Evolutionary conservation across 2,113 vertebrate genomes (phyloP), one percentile per base, ranked within the genome.

Genomic region (Eurypyga helias): DNA sequence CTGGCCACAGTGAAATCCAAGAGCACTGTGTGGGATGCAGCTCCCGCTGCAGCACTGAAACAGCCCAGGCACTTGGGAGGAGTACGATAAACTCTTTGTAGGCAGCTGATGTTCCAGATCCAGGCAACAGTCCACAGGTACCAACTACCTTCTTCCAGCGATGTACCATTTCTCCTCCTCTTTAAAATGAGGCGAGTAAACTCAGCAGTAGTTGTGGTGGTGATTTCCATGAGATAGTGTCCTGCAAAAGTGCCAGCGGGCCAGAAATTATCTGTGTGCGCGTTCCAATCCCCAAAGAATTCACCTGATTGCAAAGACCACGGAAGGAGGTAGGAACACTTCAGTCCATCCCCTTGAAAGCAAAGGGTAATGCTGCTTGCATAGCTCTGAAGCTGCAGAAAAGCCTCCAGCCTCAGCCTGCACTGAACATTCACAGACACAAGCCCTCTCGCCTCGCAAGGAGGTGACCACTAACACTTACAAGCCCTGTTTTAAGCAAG

Each of bases 321-420:
- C 13, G 5, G 11, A 96, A 91, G 76, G 76, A 96, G 79, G 94
- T 87, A 90, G 90, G 54, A 90, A 91, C n/a, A 57, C 19, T 41
- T 85, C 70, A 49, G 73, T 87, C 77, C 78, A 82, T 81, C 65
- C 54, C 46, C 52, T 58, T 69, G 8, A 64, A 88, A 90, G 66
- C 49, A 73, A 96, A 89, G 67, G n/a, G 55, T 17, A 31, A 21
- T 11, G 38, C 60, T 88, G 17, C 38, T 64, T 73, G 52, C 4
- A 18, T 41, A 65, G 66, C 38, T 86, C 62, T 67, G 45, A 79
- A 76, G 38, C 65, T n/a, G 41, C 34, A 82, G 43, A 52, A 72
- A 82, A 91, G 23, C 23, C 21, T 65, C 41, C 41, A 69, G n/a
- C 7, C 0, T 7, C 48, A 41, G 41, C 38, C 13, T 69, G 41